phyloP scores from a whole-genome alignment of 2,113 vertebrate genomes.

The Bubo scandiacus region DNA sequence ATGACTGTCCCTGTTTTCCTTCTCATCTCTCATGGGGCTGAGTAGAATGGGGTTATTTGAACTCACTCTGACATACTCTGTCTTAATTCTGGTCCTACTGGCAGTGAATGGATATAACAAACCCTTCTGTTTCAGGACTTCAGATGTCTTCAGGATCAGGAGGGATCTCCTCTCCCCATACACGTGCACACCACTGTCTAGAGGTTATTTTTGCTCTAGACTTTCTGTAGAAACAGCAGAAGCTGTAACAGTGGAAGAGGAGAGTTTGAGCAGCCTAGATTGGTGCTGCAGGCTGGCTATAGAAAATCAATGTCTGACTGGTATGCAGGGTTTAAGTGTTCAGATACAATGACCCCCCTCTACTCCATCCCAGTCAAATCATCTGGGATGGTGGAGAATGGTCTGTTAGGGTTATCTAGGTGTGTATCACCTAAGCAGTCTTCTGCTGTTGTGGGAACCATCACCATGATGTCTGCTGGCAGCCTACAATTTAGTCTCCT shows the following conservation, averaged over 20 bases:
- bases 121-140: not conserved
- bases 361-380: not conserved
- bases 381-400: not conserved
- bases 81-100: not conserved
- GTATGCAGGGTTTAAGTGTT: accelerated
- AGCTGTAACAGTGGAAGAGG: not conserved
- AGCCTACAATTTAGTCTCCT: not conserved
- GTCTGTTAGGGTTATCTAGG: not conserved
- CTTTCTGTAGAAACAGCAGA: not conserved
- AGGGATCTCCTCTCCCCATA: not conserved
- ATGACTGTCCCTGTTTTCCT: not conserved
- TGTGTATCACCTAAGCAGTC: not conserved
- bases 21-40: not conserved
- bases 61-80: not conserved
- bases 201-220: not conserved
- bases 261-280: not conserved
- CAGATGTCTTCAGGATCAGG: not conserved
- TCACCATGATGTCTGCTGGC: not conserved
- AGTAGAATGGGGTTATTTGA: not conserved
- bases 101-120: not conserved
- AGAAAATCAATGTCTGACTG: not conserved
- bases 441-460: not conserved
- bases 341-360: not conserved
- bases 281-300: not conserved
- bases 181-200: not conserved